Evolutionary conservation across 2,888 invertebrate genomes (phyloP).

Genomic region (Poecilobothrus nobilitatus): DNA sequence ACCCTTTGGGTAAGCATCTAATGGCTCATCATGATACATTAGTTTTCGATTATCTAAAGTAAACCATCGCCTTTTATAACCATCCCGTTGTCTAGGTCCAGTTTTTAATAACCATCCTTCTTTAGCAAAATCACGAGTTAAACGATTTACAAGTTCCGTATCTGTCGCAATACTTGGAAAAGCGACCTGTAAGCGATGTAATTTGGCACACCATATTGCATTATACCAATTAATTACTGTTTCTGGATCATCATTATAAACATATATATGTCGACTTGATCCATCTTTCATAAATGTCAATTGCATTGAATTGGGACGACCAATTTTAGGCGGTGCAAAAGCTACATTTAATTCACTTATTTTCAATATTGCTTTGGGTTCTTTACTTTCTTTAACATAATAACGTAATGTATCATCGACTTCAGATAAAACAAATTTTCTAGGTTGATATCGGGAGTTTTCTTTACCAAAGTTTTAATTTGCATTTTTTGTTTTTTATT

Average conservation of each 20-base stretch:
- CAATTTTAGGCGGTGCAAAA: constrained; percentile 74
- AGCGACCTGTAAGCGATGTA: constrained; percentile 73
- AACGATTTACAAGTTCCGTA: constrained; percentile 58
- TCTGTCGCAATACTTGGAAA: constrained; percentile 65
- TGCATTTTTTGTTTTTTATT: too few relatives aligned
- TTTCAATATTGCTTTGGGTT: constrained; percentile 72
- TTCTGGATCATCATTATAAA: constrained; percentile 78
- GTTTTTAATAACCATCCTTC: constrained; percentile 89
- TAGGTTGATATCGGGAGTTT: constrained; percentile 70
- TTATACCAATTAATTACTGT: constrained; percentile 79
- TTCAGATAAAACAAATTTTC: constrained; percentile 75
- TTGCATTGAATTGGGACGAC: constrained; percentile 72
- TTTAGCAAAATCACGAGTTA: constrained; percentile 73
- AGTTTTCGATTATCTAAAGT: constrained; percentile 79
- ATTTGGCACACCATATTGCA: constrained; percentile 74
- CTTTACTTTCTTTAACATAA: constrained; percentile 64
- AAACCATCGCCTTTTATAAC: constrained; percentile 80
- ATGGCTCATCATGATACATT: constrained; percentile 85
- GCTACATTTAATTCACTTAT: constrained; percentile 76
- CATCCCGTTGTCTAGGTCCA: constrained; percentile 71
- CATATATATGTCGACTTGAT: constrained; percentile 76
- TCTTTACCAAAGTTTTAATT: constrained; percentile 71
- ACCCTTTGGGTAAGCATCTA: constrained; percentile 83
- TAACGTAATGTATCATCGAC: constrained; percentile 72
- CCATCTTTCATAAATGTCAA: constrained; percentile 78